Evolutionary conservation across 2,113 vertebrate species (phyloP), one percentile per base, ranked within the genome.

Genomic region (Pomatorhinus ruficollis): DNA sequence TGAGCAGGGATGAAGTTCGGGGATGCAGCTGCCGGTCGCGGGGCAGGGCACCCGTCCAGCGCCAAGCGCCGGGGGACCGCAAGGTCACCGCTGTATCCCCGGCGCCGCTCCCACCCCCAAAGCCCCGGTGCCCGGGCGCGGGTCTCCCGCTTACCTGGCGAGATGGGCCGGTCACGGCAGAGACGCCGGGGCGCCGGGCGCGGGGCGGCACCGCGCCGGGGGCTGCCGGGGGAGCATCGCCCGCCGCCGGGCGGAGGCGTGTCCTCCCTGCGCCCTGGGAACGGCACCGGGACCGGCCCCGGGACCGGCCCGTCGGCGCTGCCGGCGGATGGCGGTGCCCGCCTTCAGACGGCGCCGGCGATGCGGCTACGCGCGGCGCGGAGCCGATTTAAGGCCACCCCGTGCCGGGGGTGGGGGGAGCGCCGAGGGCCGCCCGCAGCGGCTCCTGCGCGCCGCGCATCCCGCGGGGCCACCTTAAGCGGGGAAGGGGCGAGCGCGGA

Each of bases 381-480:
- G 86, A 84, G 69, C 79, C 45, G 70, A 65, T 89, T 97, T 97
- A 96, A 96, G 95, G 95, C 91, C 87, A 56, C 79, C 68, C 93
- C 5, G 68, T 35, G 82, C 63, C 54, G 85, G 64, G 80, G 90
- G 78, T 65, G 79, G 93, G 91, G 91, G 64, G 47, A 93, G 90
- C 70, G 83, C 79, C 60, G 21, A 88, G 75, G 79, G 93, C 92
- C 76, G 95, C 89, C 92, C 72, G 79, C 63, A 53, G 63, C 39
- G 56, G 39, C 74, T 87, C 45, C 65, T 81, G 95, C 69, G 74
- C 87, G 81, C 57, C 45, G 81, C 24, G 82, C 63, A 75, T 91
- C 90, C 83, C 80, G 50, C 76, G 42, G 95, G 83, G 92, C 95
- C 95, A 96, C 96, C 96, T 97, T 97, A 96, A 96, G 20, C 31